Base-by-base conservation (phyloP, 1,140 invertebrate species). In the Asbolus verrucosus region DNA sequence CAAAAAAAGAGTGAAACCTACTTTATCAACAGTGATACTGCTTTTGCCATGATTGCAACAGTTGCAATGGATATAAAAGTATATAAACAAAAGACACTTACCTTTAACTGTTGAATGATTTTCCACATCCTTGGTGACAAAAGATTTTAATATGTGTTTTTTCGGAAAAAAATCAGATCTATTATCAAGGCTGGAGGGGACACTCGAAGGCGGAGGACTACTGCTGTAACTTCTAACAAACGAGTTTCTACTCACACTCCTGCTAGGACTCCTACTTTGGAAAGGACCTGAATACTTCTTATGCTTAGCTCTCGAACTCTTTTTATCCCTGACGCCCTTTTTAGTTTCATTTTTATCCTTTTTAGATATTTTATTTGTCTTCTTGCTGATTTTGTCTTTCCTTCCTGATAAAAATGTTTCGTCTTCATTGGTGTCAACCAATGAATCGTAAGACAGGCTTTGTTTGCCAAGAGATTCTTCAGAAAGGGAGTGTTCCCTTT, bases 181-280 rank as follows among this genome's bases (percentile, higher is more conserved):
- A 63, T 59, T 67, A 24, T 78, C 74, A 16, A 75, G 77, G 14
- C 79, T 74, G 3, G 73, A 73, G 18, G 75, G 73, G 16, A 76
- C 72, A 31, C 71, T 72, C 72, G 38, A 78, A 36, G 75, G 75
- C 61, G 65, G 82, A 78, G 21, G 79, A 76, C 67, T 83, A 81
- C 66, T 82, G 19, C 81, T 83, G 8, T 79, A 80, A 67, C 84
- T 84, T 65, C 81, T 73, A 8, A 39, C 41, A 27, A 54, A 30
- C 4, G 75, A 70, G 67, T 82, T 83, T 59, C 82, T 79, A 60
- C 80, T 83, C 1, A 81, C 82, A 73, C 82, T 85, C 60, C 81
- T 79, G 65, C 71, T 76, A 14, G 61, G 66, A 63, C 74, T 70
- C 6, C 62, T 38, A 67, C 66, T 71, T 21, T 65, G 70, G 15